Evolutionary conservation across 2,113 vertebrate genomes (phyloP), one percentile per base, ranked within the genome.

Genomic region (Oryzias melastigma): DNA sequence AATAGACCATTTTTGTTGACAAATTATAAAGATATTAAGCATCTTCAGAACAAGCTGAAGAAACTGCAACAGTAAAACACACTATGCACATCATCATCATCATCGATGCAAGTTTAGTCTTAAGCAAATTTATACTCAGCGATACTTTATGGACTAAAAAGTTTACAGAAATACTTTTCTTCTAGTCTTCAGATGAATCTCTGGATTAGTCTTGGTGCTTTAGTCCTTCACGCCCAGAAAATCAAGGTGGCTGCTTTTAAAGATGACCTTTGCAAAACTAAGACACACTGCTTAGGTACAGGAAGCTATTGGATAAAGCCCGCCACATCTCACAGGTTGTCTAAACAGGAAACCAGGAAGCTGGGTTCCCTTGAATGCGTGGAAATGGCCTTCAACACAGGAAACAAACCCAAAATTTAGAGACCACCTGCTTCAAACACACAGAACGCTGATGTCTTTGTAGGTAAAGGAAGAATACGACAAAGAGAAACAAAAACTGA

Each of bases 321-420:
- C 68, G 81, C 78, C 71, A 73, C 45, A 56, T 41, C 45, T 51
- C 75, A 62, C 65, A 82, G 74, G 55, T 65, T 63, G 78, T 82
- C 81, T 85, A 89, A 79, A 92, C 84, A 92, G 93, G 93, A 95
- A 94, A 85, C 61, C 80, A 90, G 91, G 91, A 94, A 93, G 83
- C 62, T 52, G 75, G 48, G 62, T 56, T 86, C 7, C 81, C 75
- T 71, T 51, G 87, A 92, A 88, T 91, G 91, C 82, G 89, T 78
- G 90, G 84, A 89, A 83, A 84, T 51, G 82, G 67, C 73, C 81
- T 73, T 78, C 87, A 87, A 89, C 87, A 91, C 87, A 92, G 92
- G 82, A 90, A 74, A 87, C 88, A 80, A 74, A 85, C 47, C 46
- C 49, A 83, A 58, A 47, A 74, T 68, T 29, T 62, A 44, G 22